Evolutionary conservation across 2,797 vertebrate genomes (phyloP).

Genomic region (Notoglanidium macrostoma): DNA sequence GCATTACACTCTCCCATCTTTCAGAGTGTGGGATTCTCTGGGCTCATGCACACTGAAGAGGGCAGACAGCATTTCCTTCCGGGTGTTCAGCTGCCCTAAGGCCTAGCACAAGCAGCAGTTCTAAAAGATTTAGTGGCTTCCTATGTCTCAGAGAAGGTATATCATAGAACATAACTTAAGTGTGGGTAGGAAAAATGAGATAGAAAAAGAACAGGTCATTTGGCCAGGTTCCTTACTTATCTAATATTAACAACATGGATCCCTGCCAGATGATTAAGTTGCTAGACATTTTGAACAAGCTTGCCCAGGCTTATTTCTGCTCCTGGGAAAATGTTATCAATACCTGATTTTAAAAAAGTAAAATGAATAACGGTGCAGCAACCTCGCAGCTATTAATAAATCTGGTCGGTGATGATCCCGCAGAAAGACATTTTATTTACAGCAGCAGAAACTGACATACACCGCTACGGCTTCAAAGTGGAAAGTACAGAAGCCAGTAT

Average conservation of each 20-base stretch:
- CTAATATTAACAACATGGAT: conserved; percentile 54
- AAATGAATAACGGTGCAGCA: neutral
- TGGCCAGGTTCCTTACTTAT: neutral
- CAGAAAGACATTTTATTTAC: conserved; percentile 32
- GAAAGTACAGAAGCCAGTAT: conserved; percentile 4
- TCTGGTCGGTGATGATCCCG: neutral
- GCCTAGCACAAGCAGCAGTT: neutral
- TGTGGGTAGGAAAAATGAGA: neutral
- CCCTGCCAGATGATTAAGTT: conserved; percentile 67
- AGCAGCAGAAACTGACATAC: neutral
- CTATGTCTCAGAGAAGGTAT: neutral
- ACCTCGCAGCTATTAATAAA: conserved; percentile 18
- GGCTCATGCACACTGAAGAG: neutral
- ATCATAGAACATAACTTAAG: neutral
- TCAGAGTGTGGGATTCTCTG: neutral
- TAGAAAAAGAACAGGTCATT: neutral
- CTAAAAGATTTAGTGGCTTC: neutral
- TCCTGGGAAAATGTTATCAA: conserved; percentile 19
- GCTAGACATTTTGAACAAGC: conserved; percentile 48
- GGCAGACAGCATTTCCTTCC: neutral
- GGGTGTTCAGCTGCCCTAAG: neutral
- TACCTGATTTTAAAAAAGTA: neutral
- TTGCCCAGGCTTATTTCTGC: conserved; percentile 44
- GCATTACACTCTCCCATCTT: neutral
- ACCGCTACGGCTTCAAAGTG: neutral